These are phyloP conservation scores for Zhengitettix transpicula DNA, from an alignment of 2,888 invertebrate genomes.

Conservation along the genomic window DNA sequence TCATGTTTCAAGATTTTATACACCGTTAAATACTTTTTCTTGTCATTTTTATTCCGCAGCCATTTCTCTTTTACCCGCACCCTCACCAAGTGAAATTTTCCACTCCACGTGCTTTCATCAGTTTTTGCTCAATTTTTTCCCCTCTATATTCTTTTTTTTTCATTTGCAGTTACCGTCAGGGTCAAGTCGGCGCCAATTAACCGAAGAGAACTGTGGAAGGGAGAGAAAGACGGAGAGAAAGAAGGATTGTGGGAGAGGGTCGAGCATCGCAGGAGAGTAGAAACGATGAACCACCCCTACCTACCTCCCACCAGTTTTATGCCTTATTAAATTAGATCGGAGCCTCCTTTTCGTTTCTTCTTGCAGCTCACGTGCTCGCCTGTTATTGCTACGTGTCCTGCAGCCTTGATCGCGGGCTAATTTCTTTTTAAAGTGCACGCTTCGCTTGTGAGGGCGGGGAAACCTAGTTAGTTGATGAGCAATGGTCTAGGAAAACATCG, in stretches of 20 bases:
- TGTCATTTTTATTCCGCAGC: conserved; percentile 4
- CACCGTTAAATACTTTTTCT: not conserved
- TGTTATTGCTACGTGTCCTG: conserved; percentile 13
- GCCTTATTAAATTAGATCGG: conserved; percentile 15
- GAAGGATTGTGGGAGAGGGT: not conserved
- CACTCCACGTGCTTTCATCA: not conserved
- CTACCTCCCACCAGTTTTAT: conserved; percentile 9
- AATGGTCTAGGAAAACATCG: conserved; percentile 8
- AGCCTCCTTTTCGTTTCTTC: conserved; percentile 7
- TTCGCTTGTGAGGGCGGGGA: not conserved
- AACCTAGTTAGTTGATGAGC: conserved; percentile 11
- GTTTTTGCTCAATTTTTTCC: not conserved
- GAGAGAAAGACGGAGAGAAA: not conserved
- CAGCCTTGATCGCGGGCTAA: conserved; percentile 10
- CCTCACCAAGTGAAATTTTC: conserved; percentile 6
- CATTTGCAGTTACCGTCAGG: conserved; percentile 9
- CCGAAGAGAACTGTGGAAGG: conserved; percentile 1
- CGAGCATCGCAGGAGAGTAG: not conserved
- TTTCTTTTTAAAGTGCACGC: conserved; percentile 14
- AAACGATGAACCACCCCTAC: not conserved
- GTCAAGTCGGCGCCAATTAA: conserved; percentile 13
- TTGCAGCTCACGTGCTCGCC: conserved; percentile 10
- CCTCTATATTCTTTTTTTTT: conserved; percentile 1
- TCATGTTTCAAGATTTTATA: conserved; percentile 4
- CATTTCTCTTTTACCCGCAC: not conserved